These are phyloP conservation scores for Ramazzottius varieornatus DNA, from an alignment of 2,888 invertebrate species.

Conservation along the genomic window DNA sequence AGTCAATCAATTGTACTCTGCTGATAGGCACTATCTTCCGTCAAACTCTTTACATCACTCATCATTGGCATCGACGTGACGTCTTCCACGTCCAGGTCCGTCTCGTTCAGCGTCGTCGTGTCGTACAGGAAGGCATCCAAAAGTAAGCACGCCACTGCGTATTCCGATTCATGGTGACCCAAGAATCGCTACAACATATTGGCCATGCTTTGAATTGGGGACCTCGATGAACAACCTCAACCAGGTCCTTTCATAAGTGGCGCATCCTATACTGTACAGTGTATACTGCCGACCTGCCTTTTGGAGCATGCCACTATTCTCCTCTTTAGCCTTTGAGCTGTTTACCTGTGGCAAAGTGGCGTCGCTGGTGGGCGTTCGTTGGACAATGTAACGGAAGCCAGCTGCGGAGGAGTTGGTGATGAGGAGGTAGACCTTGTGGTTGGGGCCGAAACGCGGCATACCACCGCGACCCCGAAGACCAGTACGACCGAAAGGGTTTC, in stretches of 20 bases:
- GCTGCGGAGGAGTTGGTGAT: background rate
- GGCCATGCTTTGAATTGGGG: too few species aligned
- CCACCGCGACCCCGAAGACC: slow-evolving; percentile 16
- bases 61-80: background rate
- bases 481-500: slow-evolving; percentile 14
- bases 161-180: background rate
- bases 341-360: background rate
- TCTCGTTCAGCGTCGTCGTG: background rate
- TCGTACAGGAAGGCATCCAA: background rate
- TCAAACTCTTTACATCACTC: background rate
- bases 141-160: background rate
- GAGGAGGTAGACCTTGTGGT: slow-evolving; percentile 8
- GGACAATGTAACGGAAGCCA: background rate
- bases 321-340: background rate
- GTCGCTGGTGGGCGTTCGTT: background rate
- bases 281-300: too few species aligned
- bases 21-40: too few species aligned
- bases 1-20: too few species aligned
- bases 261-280: too few species aligned
- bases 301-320: background rate
- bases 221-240: too few species aligned
- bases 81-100: background rate
- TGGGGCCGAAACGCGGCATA: slow-evolving; percentile 15
- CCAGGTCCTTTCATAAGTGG: too few species aligned
- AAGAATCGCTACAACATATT: background rate